These are phyloP conservation scores for Acanthornis magna DNA, from an alignment of 2,797 vertebrate species.

Conservation along the genomic window DNA sequence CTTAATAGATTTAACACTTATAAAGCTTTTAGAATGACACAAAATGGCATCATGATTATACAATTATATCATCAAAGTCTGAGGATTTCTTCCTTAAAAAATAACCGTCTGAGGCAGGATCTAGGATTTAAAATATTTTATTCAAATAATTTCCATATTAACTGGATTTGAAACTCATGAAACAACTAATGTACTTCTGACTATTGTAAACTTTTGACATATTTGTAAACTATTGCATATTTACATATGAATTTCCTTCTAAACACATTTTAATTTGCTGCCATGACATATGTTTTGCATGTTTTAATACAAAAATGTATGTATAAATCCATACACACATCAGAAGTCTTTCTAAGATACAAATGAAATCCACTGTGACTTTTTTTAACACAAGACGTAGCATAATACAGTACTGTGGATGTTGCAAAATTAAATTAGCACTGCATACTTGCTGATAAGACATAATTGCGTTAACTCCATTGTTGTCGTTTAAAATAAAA, in stretches of 20 bases:
- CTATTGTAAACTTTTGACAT: not conserved
- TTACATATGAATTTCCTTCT: fast-evolving
- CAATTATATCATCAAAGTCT: not conserved
- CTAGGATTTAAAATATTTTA: not conserved
- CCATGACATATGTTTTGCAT: not conserved
- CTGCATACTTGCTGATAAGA: not conserved
- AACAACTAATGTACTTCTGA: not conserved
- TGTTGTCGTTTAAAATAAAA: too few species aligned
- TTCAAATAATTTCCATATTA: not conserved
- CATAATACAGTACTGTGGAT: not conserved
- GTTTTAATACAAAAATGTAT: not conserved
- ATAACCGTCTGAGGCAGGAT: not conserved
- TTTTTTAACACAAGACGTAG: too few species aligned
- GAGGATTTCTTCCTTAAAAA: not conserved
- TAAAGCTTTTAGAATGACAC: not conserved
- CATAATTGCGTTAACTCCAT: not conserved
- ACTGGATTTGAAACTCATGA: not conserved
- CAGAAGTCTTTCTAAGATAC: not conserved
- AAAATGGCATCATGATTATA: not conserved
- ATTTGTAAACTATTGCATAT: not conserved
- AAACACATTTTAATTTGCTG: not conserved
- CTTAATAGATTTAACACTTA: not conserved
- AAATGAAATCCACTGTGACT: not conserved
- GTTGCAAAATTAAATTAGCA: not conserved
- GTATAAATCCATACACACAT: not conserved